Evolutionary conservation across 2,113 vertebrate genomes (phyloP).

Genomic region (Marmota flaviventris): DNA sequence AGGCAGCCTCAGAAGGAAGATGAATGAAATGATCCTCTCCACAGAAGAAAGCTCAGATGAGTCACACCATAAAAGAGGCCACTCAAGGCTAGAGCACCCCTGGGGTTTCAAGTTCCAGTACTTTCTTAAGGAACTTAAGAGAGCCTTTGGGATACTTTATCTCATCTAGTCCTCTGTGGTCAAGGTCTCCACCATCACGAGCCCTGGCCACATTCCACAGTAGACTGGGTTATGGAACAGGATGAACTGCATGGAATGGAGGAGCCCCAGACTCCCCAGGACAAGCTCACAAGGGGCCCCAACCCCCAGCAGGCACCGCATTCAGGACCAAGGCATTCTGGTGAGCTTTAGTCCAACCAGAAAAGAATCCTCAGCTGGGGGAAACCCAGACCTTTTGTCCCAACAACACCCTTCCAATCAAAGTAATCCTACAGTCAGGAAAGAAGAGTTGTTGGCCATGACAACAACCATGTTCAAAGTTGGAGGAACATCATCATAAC

Average conservation of each 20-base stretch:
- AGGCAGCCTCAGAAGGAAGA: neutral
- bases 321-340: neutral
- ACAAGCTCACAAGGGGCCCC: neutral
- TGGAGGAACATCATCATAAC: neutral
- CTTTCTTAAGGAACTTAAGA: neutral
- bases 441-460: neutral
- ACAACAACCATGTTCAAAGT: no score
- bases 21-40: neutral
- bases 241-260: neutral
- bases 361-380: neutral
- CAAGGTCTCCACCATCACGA: neutral
- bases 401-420: neutral
- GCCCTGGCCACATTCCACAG: neutral
- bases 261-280: neutral
- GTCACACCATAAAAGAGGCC: neutral
- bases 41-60: neutral
- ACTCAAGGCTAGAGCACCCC: neutral
- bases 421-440: neutral
- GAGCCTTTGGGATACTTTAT: neutral
- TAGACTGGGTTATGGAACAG: neutral
- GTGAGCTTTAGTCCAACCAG: neutral
- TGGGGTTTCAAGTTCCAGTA: neutral
- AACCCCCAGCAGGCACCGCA: neutral
- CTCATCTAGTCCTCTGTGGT: neutral
- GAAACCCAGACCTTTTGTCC: neutral